A percentile compares a stretch with the other conserved stretches of the same genome.
Conservation (phyloP, 1,140 invertebrate species). For the Papilio dardanus region DNA sequence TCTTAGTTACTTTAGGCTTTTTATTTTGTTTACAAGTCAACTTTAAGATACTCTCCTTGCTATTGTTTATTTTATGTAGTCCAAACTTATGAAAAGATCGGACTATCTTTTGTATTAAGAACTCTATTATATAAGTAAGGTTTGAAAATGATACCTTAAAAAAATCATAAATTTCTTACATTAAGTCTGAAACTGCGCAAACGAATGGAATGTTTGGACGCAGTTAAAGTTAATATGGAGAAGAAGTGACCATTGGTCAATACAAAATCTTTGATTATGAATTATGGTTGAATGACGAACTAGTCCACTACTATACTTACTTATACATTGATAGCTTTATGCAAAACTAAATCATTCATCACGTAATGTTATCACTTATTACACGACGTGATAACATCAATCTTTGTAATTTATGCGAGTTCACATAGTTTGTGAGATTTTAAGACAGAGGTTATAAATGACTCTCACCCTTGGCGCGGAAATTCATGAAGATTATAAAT, state of each 20-base stretch:
- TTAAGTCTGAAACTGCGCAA: no score
- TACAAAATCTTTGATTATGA: no score
- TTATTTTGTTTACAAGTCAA: not conserved
- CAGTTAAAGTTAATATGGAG: no score
- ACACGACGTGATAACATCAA: constrained; percentile 17
- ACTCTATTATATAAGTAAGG: not conserved
- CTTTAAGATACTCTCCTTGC: not conserved
- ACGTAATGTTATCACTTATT: not conserved
- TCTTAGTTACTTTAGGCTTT: not conserved
- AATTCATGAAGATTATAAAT: constrained; percentile 24
- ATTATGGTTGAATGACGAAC: no score
- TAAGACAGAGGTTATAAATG: constrained; percentile 31
- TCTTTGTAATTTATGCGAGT: constrained; percentile 30
- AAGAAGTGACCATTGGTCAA: no score
- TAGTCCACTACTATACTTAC: no score
- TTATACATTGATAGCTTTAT: not conserved
- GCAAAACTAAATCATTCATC: constrained; percentile 5
- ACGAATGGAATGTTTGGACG: no score
- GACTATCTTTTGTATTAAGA: no score
- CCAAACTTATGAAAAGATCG: no score
- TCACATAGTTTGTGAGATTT: constrained; percentile 27
- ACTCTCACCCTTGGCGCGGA: not conserved
- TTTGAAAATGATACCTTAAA: not conserved
- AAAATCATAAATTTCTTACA: no score
- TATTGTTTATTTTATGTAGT: not conserved